Base-by-base conservation (phyloP, 2,888 invertebrate species). In the Bugulina stolonifera region DNA sequence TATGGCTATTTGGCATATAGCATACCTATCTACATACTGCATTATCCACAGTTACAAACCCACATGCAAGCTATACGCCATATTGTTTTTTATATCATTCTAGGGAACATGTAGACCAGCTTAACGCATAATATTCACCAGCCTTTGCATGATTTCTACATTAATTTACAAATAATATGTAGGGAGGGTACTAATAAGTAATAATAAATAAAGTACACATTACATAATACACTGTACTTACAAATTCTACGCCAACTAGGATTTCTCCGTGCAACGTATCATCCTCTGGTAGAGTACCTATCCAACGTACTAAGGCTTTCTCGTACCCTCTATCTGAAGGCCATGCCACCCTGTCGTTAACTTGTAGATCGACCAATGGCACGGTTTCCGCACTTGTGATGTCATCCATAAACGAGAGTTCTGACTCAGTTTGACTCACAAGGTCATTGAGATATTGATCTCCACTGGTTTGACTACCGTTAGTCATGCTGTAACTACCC, bases 361-460 rank as follows among this genome's bases (percentile, higher is more conserved):
- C 64, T 64, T 64, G 64, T 32, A 64, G 18, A 14, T 22, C 27
- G 2, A 64, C 32, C 64, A 64, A 32, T 32, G 64, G 64, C 14
- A 32, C 64, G 14, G 64, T 64, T 27, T 64, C 64, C n/a, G 64
- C 34, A n/a, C 64, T 64, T 27, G 22, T 32, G 25, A 64, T 32
- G 27, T 64, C 64, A 32, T 64, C 64, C 14, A 64, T 25, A 34
- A 64, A 64, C 2, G 64, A 64, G 22, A 64, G 64, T n/a, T 64
- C 64, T 14, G 64, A 64, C 32, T 64, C 64, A 14, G 64, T 64
- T 34, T 64, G 64, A 64, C 64, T 64, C 29, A 64, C 64, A 29
- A 64, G 32, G 64, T 64, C 64, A 34, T 64, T 64, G 5, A 27
- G 22, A 32, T 64, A 64, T 32, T 64, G 64, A 32, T 64, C 64